Percentiles rank a stretch among this genome's conserved stretches.
Conservation (phyloP, 2,888 invertebrate genomes). For the Hirtodrosophila duncani region DNA sequence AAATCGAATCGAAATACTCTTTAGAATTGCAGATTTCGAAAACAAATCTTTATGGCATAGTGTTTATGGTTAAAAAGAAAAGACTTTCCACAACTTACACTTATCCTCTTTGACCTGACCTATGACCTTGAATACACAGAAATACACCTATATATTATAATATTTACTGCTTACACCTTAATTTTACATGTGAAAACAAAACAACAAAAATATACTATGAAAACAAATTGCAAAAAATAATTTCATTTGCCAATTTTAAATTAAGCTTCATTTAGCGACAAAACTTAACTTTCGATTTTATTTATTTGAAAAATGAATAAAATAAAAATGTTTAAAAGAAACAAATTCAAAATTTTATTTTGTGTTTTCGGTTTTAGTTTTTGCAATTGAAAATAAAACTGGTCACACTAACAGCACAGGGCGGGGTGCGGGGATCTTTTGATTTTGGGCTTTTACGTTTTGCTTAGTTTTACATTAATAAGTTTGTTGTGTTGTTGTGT, state of each 20-base stretch:
- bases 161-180: slow-evolving; percentile 9
- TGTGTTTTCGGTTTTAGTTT: too few relatives aligned
- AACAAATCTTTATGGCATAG: too few relatives aligned
- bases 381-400: too few relatives aligned
- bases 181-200: slow-evolving; percentile 29
- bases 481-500: slow-evolving; percentile 24
- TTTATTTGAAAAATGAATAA: slow-evolving; percentile 69
- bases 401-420: too few relatives aligned
- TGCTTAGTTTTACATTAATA: too few relatives aligned
- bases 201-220: slow-evolving; percentile 2
- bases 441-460: slow-evolving; percentile 2
- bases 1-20: too few relatives aligned
- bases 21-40: too few relatives aligned
- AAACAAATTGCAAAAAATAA: too few relatives aligned
- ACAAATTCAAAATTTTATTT: slow-evolving; percentile 50
- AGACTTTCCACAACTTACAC: too few relatives aligned
- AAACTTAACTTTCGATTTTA: slow-evolving; percentile 47
- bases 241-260: slow-evolving; percentile 17
- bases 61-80: too few relatives aligned
- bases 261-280: slow-evolving; percentile 29
- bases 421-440: too few relatives aligned
- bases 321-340: slow-evolving; percentile 38
- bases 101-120: too few relatives aligned
- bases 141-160: slow-evolving; percentile 5
- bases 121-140: slow-evolving; percentile 5